These are phyloP conservation scores for Panonychus citri DNA, from an alignment of 1,140 invertebrate species.

Conservation along the genomic window DNA sequence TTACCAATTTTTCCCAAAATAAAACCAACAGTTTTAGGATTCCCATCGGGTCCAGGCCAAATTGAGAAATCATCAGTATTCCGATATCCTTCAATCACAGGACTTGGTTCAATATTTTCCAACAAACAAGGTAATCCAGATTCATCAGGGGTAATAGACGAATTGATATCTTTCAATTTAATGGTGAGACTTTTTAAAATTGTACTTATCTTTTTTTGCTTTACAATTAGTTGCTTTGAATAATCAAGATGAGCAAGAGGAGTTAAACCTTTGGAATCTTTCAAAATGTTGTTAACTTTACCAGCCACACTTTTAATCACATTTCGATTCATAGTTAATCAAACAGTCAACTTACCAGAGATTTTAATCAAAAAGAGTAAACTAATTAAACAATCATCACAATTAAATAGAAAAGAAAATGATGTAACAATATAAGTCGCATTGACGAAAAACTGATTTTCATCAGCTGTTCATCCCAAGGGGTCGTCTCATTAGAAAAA, in stretches of 20 bases:
- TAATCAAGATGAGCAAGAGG: conserved; percentile 2
- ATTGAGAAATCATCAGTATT: conserved; percentile 29
- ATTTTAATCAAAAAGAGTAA: no score
- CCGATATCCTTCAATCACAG: conserved; percentile 22
- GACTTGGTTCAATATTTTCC: conserved; percentile 12
- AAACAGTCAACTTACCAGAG: no score
- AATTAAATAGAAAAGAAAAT: no score
- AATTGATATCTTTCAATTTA: background rate
- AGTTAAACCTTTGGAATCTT: background rate
- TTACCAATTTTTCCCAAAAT: conserved; percentile 19
- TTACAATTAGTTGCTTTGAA: conserved; percentile 6
- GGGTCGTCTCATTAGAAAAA: no score
- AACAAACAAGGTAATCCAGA: conserved; percentile 12
- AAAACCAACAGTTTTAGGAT: conserved; percentile 26
- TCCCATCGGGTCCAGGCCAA: conserved; percentile 22
- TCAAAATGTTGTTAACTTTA: no score
- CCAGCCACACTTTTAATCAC: no score
- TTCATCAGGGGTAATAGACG: conserved; percentile 1
- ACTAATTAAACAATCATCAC: no score
- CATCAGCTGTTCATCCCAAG: no score
- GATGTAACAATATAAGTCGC: no score
- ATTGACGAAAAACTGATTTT: no score
- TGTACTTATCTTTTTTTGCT: conserved; percentile 2
- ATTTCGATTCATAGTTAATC: no score
- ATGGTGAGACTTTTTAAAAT: conserved; percentile 6